Evolutionary conservation across 2,797 vertebrate species (phyloP).

Genomic region (Manis pentadactyla): DNA sequence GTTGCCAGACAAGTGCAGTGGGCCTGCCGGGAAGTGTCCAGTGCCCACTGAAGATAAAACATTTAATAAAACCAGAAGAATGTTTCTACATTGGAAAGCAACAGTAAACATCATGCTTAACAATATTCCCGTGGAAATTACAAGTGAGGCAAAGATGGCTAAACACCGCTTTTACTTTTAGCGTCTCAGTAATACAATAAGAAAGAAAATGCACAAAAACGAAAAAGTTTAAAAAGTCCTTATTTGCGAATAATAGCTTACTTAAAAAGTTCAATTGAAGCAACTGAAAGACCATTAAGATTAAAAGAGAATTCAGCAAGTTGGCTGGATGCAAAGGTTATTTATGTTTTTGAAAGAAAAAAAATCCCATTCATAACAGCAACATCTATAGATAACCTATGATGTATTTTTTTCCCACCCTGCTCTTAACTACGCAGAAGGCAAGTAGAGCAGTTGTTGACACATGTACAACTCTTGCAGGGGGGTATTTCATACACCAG

Average conservation of each 20-base stretch:
- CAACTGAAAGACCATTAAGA: background rate
- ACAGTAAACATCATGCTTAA: background rate
- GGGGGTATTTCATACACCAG: background rate
- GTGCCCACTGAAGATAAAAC: background rate
- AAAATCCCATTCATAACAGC: background rate
- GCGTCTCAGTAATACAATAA: background rate
- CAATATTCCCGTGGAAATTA: background rate
- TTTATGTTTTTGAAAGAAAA: background rate
- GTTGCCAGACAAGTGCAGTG: background rate
- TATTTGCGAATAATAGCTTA: background rate
- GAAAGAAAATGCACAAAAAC: background rate
- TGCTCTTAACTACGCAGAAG: background rate
- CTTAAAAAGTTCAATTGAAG: background rate
- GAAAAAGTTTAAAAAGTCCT: background rate
- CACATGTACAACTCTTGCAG: background rate
- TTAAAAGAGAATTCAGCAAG: constrained; percentile 6
- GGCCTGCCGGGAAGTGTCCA: background rate
- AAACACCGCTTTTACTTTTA: background rate
- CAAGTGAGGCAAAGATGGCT: background rate
- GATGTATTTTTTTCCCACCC: background rate
- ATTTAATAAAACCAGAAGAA: background rate
- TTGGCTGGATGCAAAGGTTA: background rate
- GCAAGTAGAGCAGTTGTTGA: background rate
- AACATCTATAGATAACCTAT: background rate
- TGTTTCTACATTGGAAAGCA: background rate